Evolutionary conservation across 1,140 invertebrate species (phyloP), one percentile per base, ranked within the genome.

Genomic region (Hycleus cichorii): DNA sequence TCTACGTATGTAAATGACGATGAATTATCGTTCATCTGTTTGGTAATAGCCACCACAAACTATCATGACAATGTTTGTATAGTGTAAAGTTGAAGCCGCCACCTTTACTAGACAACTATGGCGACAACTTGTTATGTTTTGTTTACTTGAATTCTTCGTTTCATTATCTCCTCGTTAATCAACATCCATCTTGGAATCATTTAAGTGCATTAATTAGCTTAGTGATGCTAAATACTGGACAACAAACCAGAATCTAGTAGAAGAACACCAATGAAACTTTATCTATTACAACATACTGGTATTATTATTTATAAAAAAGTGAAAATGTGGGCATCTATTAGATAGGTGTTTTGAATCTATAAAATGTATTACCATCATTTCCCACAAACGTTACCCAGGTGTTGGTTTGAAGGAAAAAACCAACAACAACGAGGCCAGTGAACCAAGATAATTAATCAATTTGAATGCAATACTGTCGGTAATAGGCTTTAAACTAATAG

Each of bases 141-240:
- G 46, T 53, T 46, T 53, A 53, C 51, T 53, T 24, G 51, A 45
- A 53, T 53, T 53, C 51, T 53, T 53, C 43, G 42, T 45, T 53
- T 53, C 42, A 53, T 53, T 53, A 53, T 53, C 51, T 42, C 11
- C 51, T 53, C 42, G 51, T 53, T 53, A 53, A 53, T 53, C 51
- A 45, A 43, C 51, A 43, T 46, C 51, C 51, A 53, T 53, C 51
- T 53, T 53, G 42, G 32, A 25, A 42, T 24, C 26, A 32, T 45
- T 53, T 53, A 53, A 53, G 48, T 46, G 24, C 10, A 53, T 25
- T 46, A 53, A 53, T 53, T 53, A 53, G 51, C 43, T 11, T 42
- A 46, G 46, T 32, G n/a, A 45, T 45, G 51, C 24, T 53, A 53
- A 53, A 38, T 45, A 32, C 32, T 32, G 0, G 18, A 1, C 18